Evolutionary conservation across 64 coral and sea anemone genomes (phyloP).

Genomic region (Acropora tenuis): DNA sequence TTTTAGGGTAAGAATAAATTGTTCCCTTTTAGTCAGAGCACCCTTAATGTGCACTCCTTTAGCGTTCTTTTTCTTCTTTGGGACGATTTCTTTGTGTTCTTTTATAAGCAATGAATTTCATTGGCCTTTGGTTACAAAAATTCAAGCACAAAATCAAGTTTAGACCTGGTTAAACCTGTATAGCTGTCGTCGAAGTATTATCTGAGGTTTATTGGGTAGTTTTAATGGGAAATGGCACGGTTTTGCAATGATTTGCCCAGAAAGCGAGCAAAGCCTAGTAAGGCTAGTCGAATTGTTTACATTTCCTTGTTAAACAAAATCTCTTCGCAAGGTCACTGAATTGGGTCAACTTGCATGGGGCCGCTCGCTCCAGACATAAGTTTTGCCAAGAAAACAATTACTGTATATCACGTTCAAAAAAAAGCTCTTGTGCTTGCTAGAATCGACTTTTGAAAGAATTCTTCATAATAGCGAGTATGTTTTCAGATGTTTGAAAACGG

Average conservation of each 20-base stretch:
- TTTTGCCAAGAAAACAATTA: too few relatives aligned
- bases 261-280: neutral
- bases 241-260: neutral
- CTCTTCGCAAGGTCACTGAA: conserved; percentile 24
- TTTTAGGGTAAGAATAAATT: conserved; percentile 35
- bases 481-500: conserved; percentile 52
- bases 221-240: too few relatives aligned
- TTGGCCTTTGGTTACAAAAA: conserved; percentile 47
- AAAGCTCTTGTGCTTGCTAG: conserved; percentile 40
- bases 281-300: conserved; percentile 35
- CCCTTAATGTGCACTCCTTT: neutral
- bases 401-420: neutral
- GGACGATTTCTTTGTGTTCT: neutral
- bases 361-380: neutral
- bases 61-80: neutral
- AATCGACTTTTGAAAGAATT: conserved; percentile 47
- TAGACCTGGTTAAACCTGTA: neutral
- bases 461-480: conserved; percentile 48
- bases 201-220: too few relatives aligned
- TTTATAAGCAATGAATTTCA: conserved; percentile 21
- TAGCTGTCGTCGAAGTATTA: neutral
- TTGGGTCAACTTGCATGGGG: conserved; percentile 43
- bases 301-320: conserved; percentile 36
- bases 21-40: conserved; percentile 22
- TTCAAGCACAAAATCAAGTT: conserved; percentile 31